These are phyloP conservation scores for Cosmorhoe ocellata DNA, from an alignment of 2,888 invertebrate genomes.

Conservation along the genomic window DNA sequence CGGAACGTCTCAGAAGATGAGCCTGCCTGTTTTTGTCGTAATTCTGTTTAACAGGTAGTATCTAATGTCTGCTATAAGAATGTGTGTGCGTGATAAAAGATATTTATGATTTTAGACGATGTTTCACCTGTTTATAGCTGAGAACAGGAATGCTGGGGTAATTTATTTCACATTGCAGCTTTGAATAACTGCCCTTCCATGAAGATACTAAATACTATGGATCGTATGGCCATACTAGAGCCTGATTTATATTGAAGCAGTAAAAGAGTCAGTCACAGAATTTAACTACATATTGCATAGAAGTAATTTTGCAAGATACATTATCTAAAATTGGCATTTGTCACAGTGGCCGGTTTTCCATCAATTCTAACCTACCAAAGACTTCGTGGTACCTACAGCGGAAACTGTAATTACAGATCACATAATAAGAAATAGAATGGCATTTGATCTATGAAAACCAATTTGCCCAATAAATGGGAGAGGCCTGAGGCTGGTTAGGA, in stretches of 20 bases:
- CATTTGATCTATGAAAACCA: slow-evolving; percentile 56
- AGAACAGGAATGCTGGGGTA: slow-evolving; percentile 3
- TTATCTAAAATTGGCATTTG: no score
- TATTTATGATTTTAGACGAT: slow-evolving; percentile 24
- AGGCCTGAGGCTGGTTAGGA: slow-evolving; percentile 38
- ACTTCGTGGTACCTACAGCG: slow-evolving; percentile 35
- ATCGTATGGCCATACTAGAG: slow-evolving; percentile 1
- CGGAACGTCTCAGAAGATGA: slow-evolving; percentile 62
- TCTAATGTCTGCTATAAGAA: slow-evolving; percentile 64
- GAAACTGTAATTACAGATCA: slow-evolving; percentile 53
- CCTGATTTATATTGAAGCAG: neutral
- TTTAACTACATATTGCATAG: no score
- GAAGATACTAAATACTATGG: neutral
- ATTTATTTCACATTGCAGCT: neutral
- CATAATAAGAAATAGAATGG: slow-evolving; percentile 50
- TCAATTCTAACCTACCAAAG: neutral
- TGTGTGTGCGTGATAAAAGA: slow-evolving; percentile 49
- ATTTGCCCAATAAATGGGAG: slow-evolving; percentile 53
- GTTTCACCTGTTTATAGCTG: slow-evolving; percentile 11
- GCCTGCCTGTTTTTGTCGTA: slow-evolving; percentile 71
- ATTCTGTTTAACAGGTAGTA: slow-evolving; percentile 74
- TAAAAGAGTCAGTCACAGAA: neutral
- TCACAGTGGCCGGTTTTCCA: neutral
- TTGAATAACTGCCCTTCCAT: neutral
- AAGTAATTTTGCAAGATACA: no score